A percentile compares a stretch with the other conserved stretches of the same genome.
These are phyloP conservation scores for Sarcophaga rosellei DNA, from an alignment of 2,888 invertebrate species.

Conservation along the genomic window DNA sequence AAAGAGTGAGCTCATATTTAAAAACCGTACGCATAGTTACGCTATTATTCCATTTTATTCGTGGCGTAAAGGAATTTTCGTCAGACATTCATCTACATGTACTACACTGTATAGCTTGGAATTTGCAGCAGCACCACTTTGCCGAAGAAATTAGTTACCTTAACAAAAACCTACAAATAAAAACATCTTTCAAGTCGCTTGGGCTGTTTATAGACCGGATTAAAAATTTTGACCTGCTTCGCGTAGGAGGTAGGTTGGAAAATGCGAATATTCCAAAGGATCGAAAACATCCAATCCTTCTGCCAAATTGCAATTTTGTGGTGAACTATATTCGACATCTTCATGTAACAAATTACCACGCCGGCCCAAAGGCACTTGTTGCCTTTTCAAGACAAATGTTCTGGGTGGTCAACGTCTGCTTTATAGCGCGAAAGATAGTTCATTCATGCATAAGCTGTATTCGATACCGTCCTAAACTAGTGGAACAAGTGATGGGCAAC, in stretches of 20 bases:
- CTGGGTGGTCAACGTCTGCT: conserved; percentile 53
- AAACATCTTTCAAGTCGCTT: no score
- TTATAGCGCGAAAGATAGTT: conserved; percentile 25
- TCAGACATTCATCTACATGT: no score
- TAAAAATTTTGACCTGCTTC: no score
- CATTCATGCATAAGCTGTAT: conserved; percentile 34
- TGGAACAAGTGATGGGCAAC: conserved; percentile 38
- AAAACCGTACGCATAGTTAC: background rate
- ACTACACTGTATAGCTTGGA: no score
- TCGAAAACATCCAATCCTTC: conserved; percentile 6
- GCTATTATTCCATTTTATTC: background rate
- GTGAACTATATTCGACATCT: conserved; percentile 31
- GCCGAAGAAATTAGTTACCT: no score
- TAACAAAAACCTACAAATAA: no score
- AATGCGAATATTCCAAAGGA: background rate
- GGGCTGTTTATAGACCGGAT: no score
- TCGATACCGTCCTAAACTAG: conserved; percentile 45
- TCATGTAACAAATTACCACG: conserved; percentile 5
- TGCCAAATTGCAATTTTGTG: conserved; percentile 16
- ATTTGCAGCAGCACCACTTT: no score
- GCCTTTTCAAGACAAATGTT: conserved; percentile 51
- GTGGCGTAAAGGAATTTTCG: background rate
- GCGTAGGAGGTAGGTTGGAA: conserved; percentile 54
- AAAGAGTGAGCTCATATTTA: background rate
- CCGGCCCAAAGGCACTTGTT: conserved; percentile 47